These are phyloP conservation scores for Apodemus agrarius DNA, from an alignment of 2,797 vertebrate genomes.

Conservation along the genomic window DNA sequence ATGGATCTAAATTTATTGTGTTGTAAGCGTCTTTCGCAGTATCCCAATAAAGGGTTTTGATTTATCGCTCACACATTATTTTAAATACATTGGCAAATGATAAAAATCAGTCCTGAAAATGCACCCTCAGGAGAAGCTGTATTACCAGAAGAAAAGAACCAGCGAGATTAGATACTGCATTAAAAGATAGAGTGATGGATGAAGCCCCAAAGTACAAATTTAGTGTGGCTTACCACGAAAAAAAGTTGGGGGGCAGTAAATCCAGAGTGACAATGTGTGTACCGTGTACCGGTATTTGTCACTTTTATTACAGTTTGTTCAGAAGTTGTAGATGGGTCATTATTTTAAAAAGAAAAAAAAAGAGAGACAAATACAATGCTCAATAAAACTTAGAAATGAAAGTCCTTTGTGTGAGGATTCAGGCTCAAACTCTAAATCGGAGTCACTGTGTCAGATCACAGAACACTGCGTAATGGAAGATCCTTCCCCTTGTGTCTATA, in stretches of 20 bases:
- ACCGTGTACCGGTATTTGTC: conserved; percentile 57
- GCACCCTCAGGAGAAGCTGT: conserved; percentile 15
- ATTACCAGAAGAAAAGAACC: conserved; percentile 9
- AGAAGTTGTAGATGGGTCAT: conserved; percentile 73
- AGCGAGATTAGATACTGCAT: conserved; percentile 64
- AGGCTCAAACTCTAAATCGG: conserved; percentile 14
- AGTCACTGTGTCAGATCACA: background rate
- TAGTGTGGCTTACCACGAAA: conserved; percentile 59
- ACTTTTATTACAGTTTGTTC: conserved; percentile 79
- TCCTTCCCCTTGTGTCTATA: background rate
- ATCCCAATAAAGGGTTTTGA: conserved; percentile 59
- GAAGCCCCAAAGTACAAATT: conserved; percentile 46
- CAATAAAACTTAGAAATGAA: conserved; percentile 60
- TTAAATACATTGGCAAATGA: conserved; percentile 60
- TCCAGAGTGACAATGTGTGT: conserved; percentile 70
- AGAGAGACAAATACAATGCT: background rate
- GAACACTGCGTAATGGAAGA: background rate
- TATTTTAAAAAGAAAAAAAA: conserved; percentile 59
- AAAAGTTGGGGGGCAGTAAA: conserved; percentile 73
- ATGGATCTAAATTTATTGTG: conserved; percentile 50
- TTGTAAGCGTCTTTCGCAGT: conserved; percentile 52
- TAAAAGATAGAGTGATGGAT: conserved; percentile 79
- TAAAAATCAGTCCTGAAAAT: conserved; percentile 59
- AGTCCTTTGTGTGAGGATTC: background rate
- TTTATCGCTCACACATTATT: conserved; percentile 50